Evolutionary conservation across 2,797 vertebrate genomes (phyloP), one percentile per base, ranked within the genome.

Genomic region (Lepidocolaptes lacrymiger): DNA sequence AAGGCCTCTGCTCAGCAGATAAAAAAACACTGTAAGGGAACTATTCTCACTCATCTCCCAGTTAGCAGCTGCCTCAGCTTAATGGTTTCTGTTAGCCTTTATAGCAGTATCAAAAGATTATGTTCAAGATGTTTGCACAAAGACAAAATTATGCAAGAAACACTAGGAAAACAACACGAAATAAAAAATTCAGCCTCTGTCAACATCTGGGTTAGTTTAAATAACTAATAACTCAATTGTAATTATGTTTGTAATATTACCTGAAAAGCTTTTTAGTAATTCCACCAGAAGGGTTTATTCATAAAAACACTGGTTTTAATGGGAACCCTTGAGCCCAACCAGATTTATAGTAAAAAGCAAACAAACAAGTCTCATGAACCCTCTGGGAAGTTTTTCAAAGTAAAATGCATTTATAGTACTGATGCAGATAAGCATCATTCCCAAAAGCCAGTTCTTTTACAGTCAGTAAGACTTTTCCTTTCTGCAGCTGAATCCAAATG

Each of bases 391-490:
- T 7, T 77, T 93, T 97, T 81, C 43, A 86, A 96, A 95, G 83
- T 81, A 74, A 96, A 96, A 96, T 78, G 37, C 90, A 48, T 89
- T 96, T 91, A 68, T 34, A 49, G 37, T 76, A 64, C 67, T 96
- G 84, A 84, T 94, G 66, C 66, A 96, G 81, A 94, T 94, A 93
- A 87, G 32, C 76, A 78, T 78, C 67, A 71, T 92, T 95, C 51
- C 73, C 75, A 95, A 95, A 92, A 94, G 61, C 56, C 46, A 28
- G 5, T 48, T 62, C 23, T 94, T 76, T 96, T 78, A 85, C 84
- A 94, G 30, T 46, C 88, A 95, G 71, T 55, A 39, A 86, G 10
- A 69, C 90, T 96, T 87, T 36, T 91, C 10, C 67, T 41, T 96
- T 74, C 55, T 62, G 76, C 18, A 95, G 63, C n/a, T 87, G 46